Evolutionary conservation across 2,888 invertebrate species (phyloP).

Genomic region (Watsonalla binaria): DNA sequence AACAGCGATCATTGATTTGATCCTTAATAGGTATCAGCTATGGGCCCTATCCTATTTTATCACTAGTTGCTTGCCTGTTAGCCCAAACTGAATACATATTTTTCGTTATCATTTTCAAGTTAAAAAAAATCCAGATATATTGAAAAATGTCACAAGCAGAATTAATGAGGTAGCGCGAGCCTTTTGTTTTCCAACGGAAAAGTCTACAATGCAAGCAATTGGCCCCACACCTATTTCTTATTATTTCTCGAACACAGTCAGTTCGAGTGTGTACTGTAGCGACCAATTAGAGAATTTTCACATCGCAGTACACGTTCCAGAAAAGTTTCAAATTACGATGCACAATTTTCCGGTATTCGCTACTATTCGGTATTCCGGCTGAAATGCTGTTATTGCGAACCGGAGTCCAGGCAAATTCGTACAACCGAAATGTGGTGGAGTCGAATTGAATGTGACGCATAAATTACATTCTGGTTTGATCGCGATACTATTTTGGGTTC

Average conservation of each 20-base stretch:
- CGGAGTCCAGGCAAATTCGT: constrained; percentile 10
- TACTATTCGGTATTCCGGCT: constrained; percentile 19
- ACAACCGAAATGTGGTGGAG: constrained; percentile 15
- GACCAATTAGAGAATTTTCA: constrained; percentile 18
- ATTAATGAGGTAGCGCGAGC: too few relatives aligned
- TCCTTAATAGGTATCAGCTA: too few relatives aligned
- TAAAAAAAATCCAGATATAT: too few relatives aligned
- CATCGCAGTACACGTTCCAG: constrained; percentile 16
- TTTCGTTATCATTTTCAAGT: too few relatives aligned
- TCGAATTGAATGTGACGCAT: constrained; percentile 19
- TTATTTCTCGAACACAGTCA: constrained; percentile 3
- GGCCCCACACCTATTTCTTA: not conserved
- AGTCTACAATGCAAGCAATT: too few relatives aligned
- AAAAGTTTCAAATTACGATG: constrained; percentile 21
- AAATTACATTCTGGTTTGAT: constrained; percentile 7
- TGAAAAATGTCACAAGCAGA: too few relatives aligned
- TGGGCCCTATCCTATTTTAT: too few relatives aligned
- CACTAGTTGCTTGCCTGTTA: too few relatives aligned
- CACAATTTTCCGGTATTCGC: constrained; percentile 20
- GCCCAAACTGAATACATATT: too few relatives aligned
- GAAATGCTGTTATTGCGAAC: constrained; percentile 20
- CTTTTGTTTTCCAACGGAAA: too few relatives aligned
- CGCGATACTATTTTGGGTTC: constrained; percentile 2
- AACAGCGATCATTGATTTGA: too few relatives aligned
- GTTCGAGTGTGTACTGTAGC: constrained; percentile 7